Evolutionary conservation across 2,888 invertebrate species (phyloP), one percentile per base, ranked within the genome.

Genomic region (Pristionchus fissidentatus): DNA sequence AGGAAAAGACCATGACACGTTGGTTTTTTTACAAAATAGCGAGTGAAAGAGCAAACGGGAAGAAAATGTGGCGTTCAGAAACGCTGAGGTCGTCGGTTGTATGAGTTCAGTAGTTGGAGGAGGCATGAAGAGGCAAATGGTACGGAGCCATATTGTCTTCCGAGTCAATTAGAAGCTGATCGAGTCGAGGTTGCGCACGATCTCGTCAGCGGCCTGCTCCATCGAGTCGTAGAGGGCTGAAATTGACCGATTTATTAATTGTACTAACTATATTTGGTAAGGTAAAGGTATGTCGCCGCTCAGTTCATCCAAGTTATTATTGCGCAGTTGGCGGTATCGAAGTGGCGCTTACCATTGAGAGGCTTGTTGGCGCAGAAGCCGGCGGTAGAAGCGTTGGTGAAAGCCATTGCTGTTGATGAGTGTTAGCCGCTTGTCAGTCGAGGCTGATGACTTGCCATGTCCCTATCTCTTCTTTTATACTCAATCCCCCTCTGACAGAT

Each of bases 11-110:
- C n/a, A n/a, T n/a, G n/a, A n/a, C n/a, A n/a, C n/a, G n/a, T n/a
- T n/a, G n/a, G n/a, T n/a, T n/a, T n/a, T n/a, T n/a, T n/a, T n/a
- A n/a, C n/a, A n/a, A n/a, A n/a, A n/a, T n/a, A n/a, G n/a, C n/a
- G n/a, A 1, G n/a, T 70, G 70, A 70, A 70, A 70, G 70, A 41
- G 41, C 70, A 41, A 43, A 26, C n/a, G 70, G 70, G 41, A 41
- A 70, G 26, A 70, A n/a, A n/a, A n/a, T n/a, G n/a, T n/a, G 70
- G 70, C 70, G 43, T 41, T 66, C 22, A 38, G 22, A n/a, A 3
- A 26, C n/a, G 70, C 70, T 70, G 70, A 70, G 70, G 70, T 70
- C 70, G 41, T 70, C 70, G 70, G 70, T 43, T 70, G 70, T 70
- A 70, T 70, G 70, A 41, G 41, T 70, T 41, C 10, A 15, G 60